These are phyloP conservation scores for Cardinalis cardinalis DNA, from an alignment of 2,113 vertebrate genomes.

Conservation along the genomic window DNA sequence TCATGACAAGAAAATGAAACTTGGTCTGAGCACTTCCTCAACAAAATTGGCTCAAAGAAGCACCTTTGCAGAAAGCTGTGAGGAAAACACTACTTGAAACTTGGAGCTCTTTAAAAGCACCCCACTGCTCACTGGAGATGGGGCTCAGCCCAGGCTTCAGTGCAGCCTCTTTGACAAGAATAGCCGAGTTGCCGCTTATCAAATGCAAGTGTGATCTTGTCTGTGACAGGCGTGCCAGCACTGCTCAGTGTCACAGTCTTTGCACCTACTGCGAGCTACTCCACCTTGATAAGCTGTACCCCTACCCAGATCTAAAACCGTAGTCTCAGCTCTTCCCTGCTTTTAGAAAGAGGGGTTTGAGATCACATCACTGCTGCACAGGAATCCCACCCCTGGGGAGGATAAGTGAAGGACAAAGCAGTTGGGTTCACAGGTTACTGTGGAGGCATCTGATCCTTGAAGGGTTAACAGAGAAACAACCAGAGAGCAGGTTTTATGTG, in stretches of 20 bases:
- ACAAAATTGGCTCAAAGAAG: not conserved
- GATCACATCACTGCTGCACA: not conserved
- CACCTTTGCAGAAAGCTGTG: not conserved
- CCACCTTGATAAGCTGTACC: conserved; percentile 36
- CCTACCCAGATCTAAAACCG: not conserved
- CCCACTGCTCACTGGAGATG: not conserved
- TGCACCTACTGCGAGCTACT: conserved; percentile 54
- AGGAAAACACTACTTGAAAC: not conserved
- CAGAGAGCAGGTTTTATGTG: conserved; percentile 5
- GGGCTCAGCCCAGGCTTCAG: not conserved
- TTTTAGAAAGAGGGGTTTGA: conserved; percentile 13
- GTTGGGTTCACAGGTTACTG: not conserved
- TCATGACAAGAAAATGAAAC: not conserved
- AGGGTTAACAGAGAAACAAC: conserved; percentile 2
- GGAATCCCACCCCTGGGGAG: not conserved
- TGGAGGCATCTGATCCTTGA: not conserved
- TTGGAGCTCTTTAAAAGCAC: not conserved
- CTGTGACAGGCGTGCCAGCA: conserved; percentile 12
- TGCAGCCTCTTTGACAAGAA: not conserved
- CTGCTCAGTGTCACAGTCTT: conserved; percentile 59
- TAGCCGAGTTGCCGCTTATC: conserved; percentile 49
- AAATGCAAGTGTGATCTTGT: conserved; percentile 49
- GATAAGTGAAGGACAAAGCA: conserved; percentile 4
- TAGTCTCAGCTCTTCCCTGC: not conserved
- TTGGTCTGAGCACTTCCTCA: not conserved